Base-by-base conservation (phyloP, 2,797 vertebrate genomes). In the Xiphophorus birchmanni region DNA sequence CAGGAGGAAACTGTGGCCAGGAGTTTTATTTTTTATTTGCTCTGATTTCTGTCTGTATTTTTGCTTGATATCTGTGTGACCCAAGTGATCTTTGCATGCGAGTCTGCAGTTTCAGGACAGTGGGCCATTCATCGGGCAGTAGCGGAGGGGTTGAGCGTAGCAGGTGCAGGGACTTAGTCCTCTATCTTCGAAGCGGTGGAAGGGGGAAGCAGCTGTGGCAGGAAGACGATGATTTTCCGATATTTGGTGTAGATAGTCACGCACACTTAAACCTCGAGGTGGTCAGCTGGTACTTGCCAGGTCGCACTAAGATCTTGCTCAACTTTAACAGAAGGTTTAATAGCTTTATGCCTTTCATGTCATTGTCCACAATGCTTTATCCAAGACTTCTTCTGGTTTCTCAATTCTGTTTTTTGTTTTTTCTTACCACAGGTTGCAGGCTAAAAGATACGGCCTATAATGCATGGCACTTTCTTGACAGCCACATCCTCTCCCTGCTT, bases 401-500 rank as follows among this genome's bases (percentile, higher is more conserved):
- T 77, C 69, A 83, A 37, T 78, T 54, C 40, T 26, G 44, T 60
- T 21, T 76, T 72, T 17, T 69, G 40, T 45, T 12, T 47, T 4
- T 40, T 37, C 1, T 71, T n/a, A 79, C 76, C 48, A 7, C 89
- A 96, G 96, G 91, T 94, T 80, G 84, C 85, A 89, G 92, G 92
- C 91, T 82, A 69, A 89, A 76, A 79, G 79, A 88, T 89, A 74
- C 84, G 0, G 76, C 87, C 78, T 69, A 94, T 93, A 89, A 96
- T 96, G 95, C 75, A 40, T 88, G 29, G 87, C 79, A 50, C 78
- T 88, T 89, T 81, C 90, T 87, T 90, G 50, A 82, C 81, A 89
- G 86, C 91, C 91, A 90, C 89, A 88, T 92, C 91, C 73, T 94
- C 92, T 93, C 94, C 91, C 94, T 88, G 90, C 69, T 79, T 93